phyloP scores from a whole-genome alignment of 2,113 vertebrate species.

The Tenebrosternarchus preto region DNA sequence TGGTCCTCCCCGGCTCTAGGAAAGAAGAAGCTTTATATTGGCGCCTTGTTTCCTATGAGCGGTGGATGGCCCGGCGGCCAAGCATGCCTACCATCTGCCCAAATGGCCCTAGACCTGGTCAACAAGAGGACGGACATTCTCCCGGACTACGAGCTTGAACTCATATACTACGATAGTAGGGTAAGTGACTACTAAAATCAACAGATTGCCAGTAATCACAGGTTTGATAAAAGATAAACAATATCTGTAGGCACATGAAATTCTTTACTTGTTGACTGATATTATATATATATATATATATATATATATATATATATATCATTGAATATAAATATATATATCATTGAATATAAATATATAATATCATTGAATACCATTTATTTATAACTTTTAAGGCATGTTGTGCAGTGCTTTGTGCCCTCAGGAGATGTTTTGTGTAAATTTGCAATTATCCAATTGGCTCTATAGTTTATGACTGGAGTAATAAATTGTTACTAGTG shows the following conservation, averaged over 20 bases:
- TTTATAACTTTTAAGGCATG: not conserved
- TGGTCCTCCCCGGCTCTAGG: constrained; percentile 77
- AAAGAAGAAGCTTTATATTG: constrained; percentile 92
- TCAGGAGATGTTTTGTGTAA: constrained; percentile 27
- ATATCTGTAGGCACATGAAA: not conserved
- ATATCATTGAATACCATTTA: constrained; percentile 8
- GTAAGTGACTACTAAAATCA: constrained; percentile 67
- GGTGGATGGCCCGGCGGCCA: constrained; percentile 92
- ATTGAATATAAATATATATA: too few species aligned
- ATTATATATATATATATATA: too few species aligned
- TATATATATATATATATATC: too few species aligned
- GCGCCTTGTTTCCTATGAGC: constrained; percentile 93
- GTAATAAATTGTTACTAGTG: constrained; percentile 43
- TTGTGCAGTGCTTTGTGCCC: not conserved
- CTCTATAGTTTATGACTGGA: constrained; percentile 22
- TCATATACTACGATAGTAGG: constrained; percentile 93
- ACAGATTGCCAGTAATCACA: too few species aligned
- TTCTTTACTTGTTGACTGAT: constrained; percentile 34
- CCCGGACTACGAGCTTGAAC: constrained; percentile 89
- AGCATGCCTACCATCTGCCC: constrained; percentile 87
- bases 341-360: too few species aligned
- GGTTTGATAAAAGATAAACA: too few species aligned
- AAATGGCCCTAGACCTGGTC: constrained; percentile 92
- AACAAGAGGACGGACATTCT: constrained; percentile 91
- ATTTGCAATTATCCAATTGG: constrained; percentile 27